These are phyloP conservation scores for Drosophila leonis DNA, from an alignment of 2,888 invertebrate species.

Conservation along the genomic window DNA sequence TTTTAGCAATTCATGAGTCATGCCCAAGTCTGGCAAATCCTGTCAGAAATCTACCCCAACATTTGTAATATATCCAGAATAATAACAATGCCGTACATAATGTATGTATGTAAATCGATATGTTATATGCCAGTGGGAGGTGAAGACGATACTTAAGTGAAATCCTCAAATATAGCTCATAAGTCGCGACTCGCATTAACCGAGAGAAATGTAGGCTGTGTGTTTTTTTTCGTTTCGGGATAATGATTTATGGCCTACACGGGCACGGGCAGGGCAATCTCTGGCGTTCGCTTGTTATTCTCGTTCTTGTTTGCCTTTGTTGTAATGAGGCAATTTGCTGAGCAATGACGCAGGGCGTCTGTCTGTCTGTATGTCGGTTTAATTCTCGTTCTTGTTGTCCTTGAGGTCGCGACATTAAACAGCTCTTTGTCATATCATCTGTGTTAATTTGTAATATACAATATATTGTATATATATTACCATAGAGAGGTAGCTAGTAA, in stretches of 20 bases:
- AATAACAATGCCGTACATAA: neutral
- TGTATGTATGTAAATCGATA: slow-evolving; percentile 13
- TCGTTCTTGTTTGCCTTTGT: slow-evolving; percentile 13
- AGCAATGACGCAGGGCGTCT: slow-evolving; percentile 53
- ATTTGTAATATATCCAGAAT: slow-evolving; percentile 3
- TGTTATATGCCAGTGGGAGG: neutral
- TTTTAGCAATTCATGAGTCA: slow-evolving; percentile 68
- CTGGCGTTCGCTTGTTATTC: slow-evolving; percentile 10
- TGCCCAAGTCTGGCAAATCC: slow-evolving; percentile 46
- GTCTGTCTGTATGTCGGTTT: slow-evolving; percentile 12
- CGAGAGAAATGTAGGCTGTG: slow-evolving; percentile 26
- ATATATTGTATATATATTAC: too few relatives aligned
- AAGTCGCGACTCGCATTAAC: slow-evolving; percentile 79
- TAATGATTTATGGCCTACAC: slow-evolving; percentile 30
- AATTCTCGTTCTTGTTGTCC: slow-evolving; percentile 55
- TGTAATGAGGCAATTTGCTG: slow-evolving; percentile 57
- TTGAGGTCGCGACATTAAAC: slow-evolving; percentile 46
- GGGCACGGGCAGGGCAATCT: slow-evolving; percentile 15
- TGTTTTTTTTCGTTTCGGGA: slow-evolving; percentile 9
- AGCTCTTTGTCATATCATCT: slow-evolving; percentile 49
- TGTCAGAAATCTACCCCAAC: slow-evolving; percentile 29
- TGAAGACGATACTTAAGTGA: slow-evolving; percentile 50
- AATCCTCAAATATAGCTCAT: slow-evolving; percentile 65
- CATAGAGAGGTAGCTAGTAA: slow-evolving; percentile 3
- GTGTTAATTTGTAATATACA: too few relatives aligned